Evolutionary conservation across 1,140 invertebrate species (phyloP), one percentile per base, ranked within the genome.

Genomic region (Ctenoplectra terminalis): DNA sequence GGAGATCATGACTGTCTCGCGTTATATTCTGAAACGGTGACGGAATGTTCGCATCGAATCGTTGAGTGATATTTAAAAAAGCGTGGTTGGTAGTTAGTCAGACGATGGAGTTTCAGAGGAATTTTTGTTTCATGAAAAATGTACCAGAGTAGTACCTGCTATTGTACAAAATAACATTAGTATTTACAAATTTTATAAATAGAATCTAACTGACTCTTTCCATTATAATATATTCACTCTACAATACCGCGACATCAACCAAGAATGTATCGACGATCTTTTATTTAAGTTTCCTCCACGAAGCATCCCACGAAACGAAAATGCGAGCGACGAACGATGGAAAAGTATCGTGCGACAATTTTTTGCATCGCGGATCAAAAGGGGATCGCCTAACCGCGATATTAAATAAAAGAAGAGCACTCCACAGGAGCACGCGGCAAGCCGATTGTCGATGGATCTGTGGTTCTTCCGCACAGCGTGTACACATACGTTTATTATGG

Each of bases 321-420:
- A 9, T 9, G 40, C 4, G 40, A 40, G 9, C 40, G 4, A 40
- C 4, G 40, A 34, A 20, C 17, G 34, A 11, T 3, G 4, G 54
- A 26, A 54, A 73, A 60, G 54, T 40, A 40, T 72, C 26, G 70
- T 71, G 52, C 43, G 70, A 69, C 64, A 64, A 37, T 40, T 69
- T 50, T 71, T 75, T 70, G 76, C 64, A 64, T 40, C 52, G 43
- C 37, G 71, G 73, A 74, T 26, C 72, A 17, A 40, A 17, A n/a
- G 13, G 4, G 31, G 43, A 73, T 63, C 69, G 71, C 50, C 63
- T 86, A 81, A 73, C 80, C 52, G 26, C 50, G 76, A 83, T 82
- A 75, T 82, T 86, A 82, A 86, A 82, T 78, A 82, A 86, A 78
- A 82, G 81, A 86, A 34, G 63, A 82, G 63, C 43, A 82, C 73